These are phyloP conservation scores for Phalera bucephala DNA, from an alignment of 2,888 invertebrate species.

Conservation along the genomic window DNA sequence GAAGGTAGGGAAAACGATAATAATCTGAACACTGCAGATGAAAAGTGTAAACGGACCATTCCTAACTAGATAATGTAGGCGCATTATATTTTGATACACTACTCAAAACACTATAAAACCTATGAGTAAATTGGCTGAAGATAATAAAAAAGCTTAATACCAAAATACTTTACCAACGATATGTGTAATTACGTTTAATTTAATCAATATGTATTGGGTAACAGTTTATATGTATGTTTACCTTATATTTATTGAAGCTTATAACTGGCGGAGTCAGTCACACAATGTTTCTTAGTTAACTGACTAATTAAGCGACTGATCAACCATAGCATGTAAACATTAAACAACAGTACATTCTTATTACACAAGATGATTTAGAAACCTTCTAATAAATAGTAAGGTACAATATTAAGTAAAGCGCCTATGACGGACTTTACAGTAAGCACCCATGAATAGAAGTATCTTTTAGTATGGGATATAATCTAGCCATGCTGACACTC, in stretches of 20 bases:
- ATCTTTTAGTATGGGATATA: too few species aligned
- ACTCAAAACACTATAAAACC: neutral
- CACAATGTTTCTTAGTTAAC: neutral
- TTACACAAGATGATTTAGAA: too few species aligned
- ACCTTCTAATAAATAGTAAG: too few species aligned
- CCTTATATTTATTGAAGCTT: neutral
- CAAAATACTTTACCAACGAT: constrained; percentile 1
- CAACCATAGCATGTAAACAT: neutral
- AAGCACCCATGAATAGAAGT: too few species aligned
- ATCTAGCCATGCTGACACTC: too few species aligned
- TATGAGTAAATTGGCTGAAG: neutral
- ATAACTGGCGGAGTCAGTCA: neutral
- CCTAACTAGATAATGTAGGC: neutral
- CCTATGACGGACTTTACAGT: too few species aligned
- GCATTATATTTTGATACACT: neutral
- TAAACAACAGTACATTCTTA: neutral
- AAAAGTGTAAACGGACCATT: neutral
- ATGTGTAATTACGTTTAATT: neutral
- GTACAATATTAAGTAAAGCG: too few species aligned
- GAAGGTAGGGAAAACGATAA: too few species aligned
- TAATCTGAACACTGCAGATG: neutral
- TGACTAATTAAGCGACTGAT: neutral
- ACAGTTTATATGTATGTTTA: neutral
- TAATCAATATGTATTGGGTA: neutral
- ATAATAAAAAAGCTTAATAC: constrained; percentile 3